These are phyloP conservation scores for Malacoraja senta DNA, from an alignment of 2,797 vertebrate species.

Conservation along the genomic window DNA sequence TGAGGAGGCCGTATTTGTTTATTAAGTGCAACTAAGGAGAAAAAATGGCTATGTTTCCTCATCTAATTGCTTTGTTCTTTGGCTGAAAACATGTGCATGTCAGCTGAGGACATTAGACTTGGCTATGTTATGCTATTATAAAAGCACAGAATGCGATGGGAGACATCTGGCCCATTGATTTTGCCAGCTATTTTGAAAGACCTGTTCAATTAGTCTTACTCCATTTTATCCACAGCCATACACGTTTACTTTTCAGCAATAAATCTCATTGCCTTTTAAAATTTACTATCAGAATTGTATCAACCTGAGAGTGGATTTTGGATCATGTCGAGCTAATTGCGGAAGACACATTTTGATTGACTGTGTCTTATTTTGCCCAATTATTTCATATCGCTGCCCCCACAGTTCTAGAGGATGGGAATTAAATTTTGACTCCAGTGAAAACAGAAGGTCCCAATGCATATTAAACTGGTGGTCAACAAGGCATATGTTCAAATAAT, in stretches of 20 bases:
- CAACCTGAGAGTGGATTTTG: background rate
- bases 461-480: background rate
- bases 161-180: background rate
- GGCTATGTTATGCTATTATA: background rate
- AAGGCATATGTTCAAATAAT: background rate
- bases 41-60: background rate
- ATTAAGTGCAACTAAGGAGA: background rate
- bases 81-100: background rate
- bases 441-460: background rate
- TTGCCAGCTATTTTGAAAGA: slow-evolving; percentile 2
- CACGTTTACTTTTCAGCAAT: background rate
- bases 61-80: background rate
- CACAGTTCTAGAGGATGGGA: background rate
- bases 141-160: background rate
- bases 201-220: background rate
- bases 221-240: background rate
- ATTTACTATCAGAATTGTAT: background rate
- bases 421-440: background rate
- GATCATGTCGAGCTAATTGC: background rate
- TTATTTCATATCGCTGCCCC: background rate
- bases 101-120: background rate
- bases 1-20: background rate
- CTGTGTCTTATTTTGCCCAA: background rate
- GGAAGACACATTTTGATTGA: background rate
- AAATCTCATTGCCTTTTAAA: background rate